Conservation (phyloP, 2,797 vertebrate species). For the Sebastes oblongus region DNA sequence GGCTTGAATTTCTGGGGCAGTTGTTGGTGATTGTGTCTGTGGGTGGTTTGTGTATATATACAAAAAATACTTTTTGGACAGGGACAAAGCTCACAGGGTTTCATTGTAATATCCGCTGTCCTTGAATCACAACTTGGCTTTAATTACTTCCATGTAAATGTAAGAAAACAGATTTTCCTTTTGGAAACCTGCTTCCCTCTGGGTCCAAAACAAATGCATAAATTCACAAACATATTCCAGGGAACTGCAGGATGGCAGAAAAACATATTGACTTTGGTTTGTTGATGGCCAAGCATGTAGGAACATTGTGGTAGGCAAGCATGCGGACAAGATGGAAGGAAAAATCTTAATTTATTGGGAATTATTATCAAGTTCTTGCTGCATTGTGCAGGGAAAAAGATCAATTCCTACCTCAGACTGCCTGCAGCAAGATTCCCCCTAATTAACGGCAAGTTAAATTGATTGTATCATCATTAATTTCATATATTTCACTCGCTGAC, state of each 20-base stretch:
- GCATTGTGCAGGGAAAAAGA: constrained; percentile 1
- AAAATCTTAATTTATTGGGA: background rate
- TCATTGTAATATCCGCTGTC: constrained; percentile 39
- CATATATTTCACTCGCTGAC: background rate
- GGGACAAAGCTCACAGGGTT: constrained; percentile 43
- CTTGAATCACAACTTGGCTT: constrained; percentile 51
- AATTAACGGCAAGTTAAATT: constrained; percentile 19
- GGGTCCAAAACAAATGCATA: constrained; percentile 34
- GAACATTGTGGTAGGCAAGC: constrained; percentile 34
- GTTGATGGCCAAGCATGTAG: constrained; percentile 21
- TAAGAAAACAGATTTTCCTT: constrained; percentile 29
- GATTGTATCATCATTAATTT: constrained; percentile 27
- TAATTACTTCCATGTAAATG: constrained; percentile 57
- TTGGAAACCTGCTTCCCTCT: constrained; percentile 25
- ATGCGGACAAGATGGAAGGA: constrained; percentile 2
- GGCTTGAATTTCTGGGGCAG: constrained; percentile 49
- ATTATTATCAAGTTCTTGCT: constrained; percentile 1
- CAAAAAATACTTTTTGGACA: constrained; percentile 35
- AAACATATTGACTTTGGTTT: constrained; percentile 13
- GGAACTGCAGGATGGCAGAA: constrained; percentile 16
- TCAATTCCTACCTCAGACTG: constrained; percentile 7
- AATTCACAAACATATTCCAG: constrained; percentile 22
- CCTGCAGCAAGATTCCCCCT: constrained; percentile 31
- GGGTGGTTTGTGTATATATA: constrained; percentile 47
- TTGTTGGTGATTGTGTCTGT: constrained; percentile 62